Evolutionary conservation across 30 jellyfish, hydroid and myxozoan species (phyloP).

Genomic region (Chironex yamaguchii): DNA sequence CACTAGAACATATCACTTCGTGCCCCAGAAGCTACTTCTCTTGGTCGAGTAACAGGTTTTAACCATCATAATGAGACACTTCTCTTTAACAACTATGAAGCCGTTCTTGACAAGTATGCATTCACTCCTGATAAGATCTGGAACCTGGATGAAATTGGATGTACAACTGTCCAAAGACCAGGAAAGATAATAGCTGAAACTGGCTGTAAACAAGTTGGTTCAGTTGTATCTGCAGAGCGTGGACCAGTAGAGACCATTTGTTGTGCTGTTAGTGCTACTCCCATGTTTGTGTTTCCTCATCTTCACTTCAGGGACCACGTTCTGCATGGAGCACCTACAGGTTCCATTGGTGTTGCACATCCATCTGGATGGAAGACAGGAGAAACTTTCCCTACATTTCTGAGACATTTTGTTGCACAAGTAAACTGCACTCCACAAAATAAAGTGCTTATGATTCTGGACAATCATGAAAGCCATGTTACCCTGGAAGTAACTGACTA

Average conservation of each 20-base stretch:
- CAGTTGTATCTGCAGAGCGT: slow-evolving; percentile 6
- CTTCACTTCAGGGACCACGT: slow-evolving; percentile 42
- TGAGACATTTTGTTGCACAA: slow-evolving; percentile 36
- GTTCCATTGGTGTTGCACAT: slow-evolving; percentile 57
- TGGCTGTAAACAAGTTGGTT: slow-evolving; percentile 32
- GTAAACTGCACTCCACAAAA: slow-evolving; percentile 48
- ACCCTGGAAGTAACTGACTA: slow-evolving; percentile 43
- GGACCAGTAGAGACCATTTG: slow-evolving; percentile 44
- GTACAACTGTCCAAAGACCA: slow-evolving; percentile 46
- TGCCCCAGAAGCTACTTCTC: slow-evolving; percentile 56
- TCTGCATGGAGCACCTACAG: slow-evolving; percentile 64
- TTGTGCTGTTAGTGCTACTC: slow-evolving; percentile 64
- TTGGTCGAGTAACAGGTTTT: slow-evolving; percentile 27
- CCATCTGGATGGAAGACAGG: slow-evolving; percentile 71
- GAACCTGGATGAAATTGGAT: slow-evolving; percentile 37
- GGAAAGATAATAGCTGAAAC: slow-evolving; percentile 9
- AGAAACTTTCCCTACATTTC: slow-evolving; percentile 4
- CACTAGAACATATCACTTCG: slow-evolving; percentile 35
- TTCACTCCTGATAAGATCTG: slow-evolving; percentile 31
- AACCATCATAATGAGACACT: slow-evolving; percentile 10
- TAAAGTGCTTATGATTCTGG: slow-evolving; percentile 57
- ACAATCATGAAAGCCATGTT: slow-evolving; percentile 64
- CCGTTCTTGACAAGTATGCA: slow-evolving; percentile 15
- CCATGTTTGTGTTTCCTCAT: slow-evolving; percentile 69
- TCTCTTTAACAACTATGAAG: slow-evolving; percentile 19